Evolutionary conservation across 2,113 vertebrate genomes (phyloP).

Genomic region (Erpornis zantholeuca): DNA sequence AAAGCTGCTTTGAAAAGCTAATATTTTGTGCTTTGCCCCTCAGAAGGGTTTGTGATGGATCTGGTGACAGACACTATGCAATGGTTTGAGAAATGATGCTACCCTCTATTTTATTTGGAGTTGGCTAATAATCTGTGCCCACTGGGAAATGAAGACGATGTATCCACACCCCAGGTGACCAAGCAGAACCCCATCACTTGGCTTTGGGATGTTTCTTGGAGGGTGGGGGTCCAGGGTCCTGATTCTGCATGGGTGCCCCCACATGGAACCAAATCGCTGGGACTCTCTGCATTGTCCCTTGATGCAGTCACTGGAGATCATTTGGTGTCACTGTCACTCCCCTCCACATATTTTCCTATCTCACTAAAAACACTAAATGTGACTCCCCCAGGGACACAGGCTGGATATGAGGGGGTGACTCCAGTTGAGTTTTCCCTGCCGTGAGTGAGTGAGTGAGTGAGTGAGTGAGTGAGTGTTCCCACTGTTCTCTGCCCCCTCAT

Average conservation of each 20-base stretch:
- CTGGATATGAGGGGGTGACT: neutral
- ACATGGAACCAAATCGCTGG: neutral
- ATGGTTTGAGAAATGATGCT: neutral
- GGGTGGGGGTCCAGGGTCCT: neutral
- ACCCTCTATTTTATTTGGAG: neutral
- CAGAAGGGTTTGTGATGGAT: neutral
- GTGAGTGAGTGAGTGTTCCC: neutral
- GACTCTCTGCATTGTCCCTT: neutral
- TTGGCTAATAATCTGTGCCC: neutral
- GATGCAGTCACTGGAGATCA: neutral
- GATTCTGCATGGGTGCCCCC: neutral
- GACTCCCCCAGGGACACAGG: neutral
- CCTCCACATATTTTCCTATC: neutral
- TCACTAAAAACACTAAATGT: neutral
- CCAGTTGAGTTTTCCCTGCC: neutral
- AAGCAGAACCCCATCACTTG: neutral
- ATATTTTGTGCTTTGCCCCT: neutral
- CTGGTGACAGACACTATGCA: neutral
- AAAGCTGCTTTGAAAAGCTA: neutral
- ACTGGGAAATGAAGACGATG: neutral
- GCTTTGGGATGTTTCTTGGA: neutral
- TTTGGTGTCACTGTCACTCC: neutral
- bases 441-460: neutral
- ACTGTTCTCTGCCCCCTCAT: neutral
- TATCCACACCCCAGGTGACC: neutral